Percentiles rank a stretch among this genome's conserved stretches.
Conservation (phyloP, 64 coral and sea anemone species). For the Actinia tenebrosa region DNA sequence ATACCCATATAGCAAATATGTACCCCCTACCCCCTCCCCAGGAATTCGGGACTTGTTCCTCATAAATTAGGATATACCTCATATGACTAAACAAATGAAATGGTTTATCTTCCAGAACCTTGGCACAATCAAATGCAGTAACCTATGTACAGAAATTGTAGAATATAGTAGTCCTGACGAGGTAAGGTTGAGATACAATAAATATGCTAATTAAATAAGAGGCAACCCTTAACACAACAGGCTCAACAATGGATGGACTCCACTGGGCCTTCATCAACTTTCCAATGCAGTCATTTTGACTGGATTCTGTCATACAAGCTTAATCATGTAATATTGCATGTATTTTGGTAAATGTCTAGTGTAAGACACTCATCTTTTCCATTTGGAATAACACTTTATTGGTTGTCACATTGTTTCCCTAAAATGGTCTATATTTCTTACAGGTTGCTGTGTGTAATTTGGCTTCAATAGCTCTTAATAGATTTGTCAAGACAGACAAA, state of each 20-base stretch:
- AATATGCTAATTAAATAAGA: neutral
- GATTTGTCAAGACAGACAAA: constrained; percentile 81
- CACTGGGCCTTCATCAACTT: too few relatives aligned
- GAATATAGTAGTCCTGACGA: constrained; percentile 94
- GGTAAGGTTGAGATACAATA: constrained; percentile 31
- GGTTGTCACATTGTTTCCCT: too few relatives aligned
- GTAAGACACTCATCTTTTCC: too few relatives aligned
- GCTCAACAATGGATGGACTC: too few relatives aligned
- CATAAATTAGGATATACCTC: neutral
- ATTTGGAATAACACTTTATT: too few relatives aligned
- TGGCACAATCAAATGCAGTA: constrained; percentile 98
- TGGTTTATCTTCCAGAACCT: constrained; percentile 57
- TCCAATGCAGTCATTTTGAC: too few relatives aligned
- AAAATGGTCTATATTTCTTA: neutral
- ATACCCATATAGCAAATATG: too few relatives aligned
- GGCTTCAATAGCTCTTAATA: constrained; percentile 90
- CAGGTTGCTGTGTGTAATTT: constrained; percentile 98
- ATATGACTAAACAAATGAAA: neutral
- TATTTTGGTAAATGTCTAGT: too few relatives aligned
- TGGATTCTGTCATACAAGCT: too few relatives aligned
- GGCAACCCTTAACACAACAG: neutral
- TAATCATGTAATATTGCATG: too few relatives aligned
- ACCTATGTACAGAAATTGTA: constrained; percentile 95
- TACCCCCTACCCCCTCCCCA: too few relatives aligned
- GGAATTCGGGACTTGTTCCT: too few relatives aligned